A percentile compares a stretch with the other conserved stretches of the same genome.
These are phyloP conservation scores for Pangasius sanitwongsei DNA, from an alignment of 2,797 vertebrate genomes.

Conservation along the genomic window DNA sequence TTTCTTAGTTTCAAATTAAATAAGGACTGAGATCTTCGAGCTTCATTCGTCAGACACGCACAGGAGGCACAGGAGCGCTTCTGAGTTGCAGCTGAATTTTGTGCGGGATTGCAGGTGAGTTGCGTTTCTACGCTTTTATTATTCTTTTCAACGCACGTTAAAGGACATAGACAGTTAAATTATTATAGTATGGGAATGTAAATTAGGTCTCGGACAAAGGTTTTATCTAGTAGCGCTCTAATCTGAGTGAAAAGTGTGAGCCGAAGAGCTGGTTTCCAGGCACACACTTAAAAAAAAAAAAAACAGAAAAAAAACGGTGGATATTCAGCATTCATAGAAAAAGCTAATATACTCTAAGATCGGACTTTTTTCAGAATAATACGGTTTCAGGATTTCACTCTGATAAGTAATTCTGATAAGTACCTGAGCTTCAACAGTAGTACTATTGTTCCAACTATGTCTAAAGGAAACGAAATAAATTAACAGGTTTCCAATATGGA, in stretches of 20 bases:
- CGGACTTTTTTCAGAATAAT: neutral
- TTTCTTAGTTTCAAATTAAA: constrained; percentile 34
- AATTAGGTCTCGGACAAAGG: neutral
- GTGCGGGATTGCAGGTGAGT: constrained; percentile 58
- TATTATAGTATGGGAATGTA: neutral
- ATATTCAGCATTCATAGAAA: neutral
- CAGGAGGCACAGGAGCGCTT: constrained; percentile 40
- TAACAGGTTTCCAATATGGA: neutral
- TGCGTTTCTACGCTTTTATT: neutral
- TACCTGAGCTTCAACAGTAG: neutral
- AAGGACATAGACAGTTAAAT: neutral
- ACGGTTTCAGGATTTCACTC: neutral
- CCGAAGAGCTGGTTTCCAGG: neutral
- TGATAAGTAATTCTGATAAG: neutral
- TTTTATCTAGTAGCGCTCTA: neutral
- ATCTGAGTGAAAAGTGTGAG: neutral
- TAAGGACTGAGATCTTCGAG: constrained; percentile 43
- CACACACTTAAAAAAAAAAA: neutral
- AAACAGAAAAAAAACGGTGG: too few relatives aligned
- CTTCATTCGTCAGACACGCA: constrained; percentile 22
- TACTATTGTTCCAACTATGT: neutral
- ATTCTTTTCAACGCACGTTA: neutral
- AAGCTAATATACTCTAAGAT: neutral
- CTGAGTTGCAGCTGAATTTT: constrained; percentile 50
- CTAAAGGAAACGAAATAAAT: neutral